These are phyloP conservation scores for Tychaedon coryphoeus DNA, from an alignment of 2,113 vertebrate genomes.

Conservation along the genomic window DNA sequence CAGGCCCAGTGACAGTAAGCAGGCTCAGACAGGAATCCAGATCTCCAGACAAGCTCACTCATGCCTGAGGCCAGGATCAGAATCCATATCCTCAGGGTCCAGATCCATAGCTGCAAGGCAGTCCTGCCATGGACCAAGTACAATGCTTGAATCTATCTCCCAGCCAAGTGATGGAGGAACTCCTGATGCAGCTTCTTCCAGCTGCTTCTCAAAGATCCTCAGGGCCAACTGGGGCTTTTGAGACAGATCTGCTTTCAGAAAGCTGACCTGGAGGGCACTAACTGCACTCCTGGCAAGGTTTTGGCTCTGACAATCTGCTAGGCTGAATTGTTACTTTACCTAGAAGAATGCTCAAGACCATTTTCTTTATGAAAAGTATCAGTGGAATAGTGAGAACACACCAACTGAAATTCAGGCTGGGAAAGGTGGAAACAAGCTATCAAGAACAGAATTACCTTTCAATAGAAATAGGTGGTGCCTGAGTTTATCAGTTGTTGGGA, in stretches of 20 bases:
- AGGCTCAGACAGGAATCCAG: background rate
- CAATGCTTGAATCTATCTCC: background rate
- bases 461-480: background rate
- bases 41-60: background rate
- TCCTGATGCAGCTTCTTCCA: background rate
- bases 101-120: background rate
- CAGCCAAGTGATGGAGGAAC: accelerated
- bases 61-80: background rate
- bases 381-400: background rate
- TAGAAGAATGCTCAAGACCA: background rate
- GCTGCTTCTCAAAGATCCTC: background rate
- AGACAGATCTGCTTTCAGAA: background rate
- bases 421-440: background rate
- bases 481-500: background rate
- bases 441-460: background rate
- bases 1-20: background rate
- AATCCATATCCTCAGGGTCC: background rate
- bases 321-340: background rate
- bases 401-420: background rate
- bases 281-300: background rate
- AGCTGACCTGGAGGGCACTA: background rate
- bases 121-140: background rate
- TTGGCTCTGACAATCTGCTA: background rate
- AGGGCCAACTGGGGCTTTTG: background rate
- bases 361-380: background rate